Base-by-base conservation (phyloP, 2,888 invertebrate species). In the Balanococcus diminutus region DNA sequence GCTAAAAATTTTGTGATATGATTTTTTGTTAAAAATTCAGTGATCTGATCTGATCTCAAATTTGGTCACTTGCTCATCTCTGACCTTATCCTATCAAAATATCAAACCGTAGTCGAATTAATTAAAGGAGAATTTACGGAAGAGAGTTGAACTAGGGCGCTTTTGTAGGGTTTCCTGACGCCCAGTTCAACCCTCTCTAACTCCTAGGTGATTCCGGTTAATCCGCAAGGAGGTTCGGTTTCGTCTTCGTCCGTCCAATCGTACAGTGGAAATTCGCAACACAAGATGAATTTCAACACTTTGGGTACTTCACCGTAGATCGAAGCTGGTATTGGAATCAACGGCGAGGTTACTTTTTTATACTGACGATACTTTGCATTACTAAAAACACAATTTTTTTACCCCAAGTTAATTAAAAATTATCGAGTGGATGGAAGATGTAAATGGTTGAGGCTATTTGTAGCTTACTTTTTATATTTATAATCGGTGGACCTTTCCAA, bases 241-340 rank as follows among this genome's bases (percentile, higher is more conserved):
- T 88, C 91, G 88, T 93, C 93, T 42, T 92, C 94, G 31, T 94
- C 93, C 88, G 93, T 90, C 4, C 94, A 94, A 89, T 97, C 94
- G 89, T 97, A 97, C 86, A 97, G 92, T 0, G 97, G 96, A 89
- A 94, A 96, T 90, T 97, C 97, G 89, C 96, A 97, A 90, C 97
- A 97, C 81, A 96, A 90, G 25, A 96, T 91, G 89, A 93, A 95
- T 90, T 97, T 97, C 82, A 97, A 90, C 87, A 94, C 94, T 89
- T 92, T 92, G 0, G 97, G 97, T 67, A 97, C 95, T 89, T 95
- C 95, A n/a, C 94, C 94, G 90, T 97, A 97, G 79, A 96, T 93
- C 1, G 94, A 92, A 0, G 96, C 95, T 9, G 97, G 97, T 87
- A 97, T 93, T 5, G 96, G 97, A 89, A 97, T 95, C 88, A 97